These are phyloP conservation scores for Tupaia chinensis DNA, from an alignment of 2,113 vertebrate genomes.

Conservation along the genomic window DNA sequence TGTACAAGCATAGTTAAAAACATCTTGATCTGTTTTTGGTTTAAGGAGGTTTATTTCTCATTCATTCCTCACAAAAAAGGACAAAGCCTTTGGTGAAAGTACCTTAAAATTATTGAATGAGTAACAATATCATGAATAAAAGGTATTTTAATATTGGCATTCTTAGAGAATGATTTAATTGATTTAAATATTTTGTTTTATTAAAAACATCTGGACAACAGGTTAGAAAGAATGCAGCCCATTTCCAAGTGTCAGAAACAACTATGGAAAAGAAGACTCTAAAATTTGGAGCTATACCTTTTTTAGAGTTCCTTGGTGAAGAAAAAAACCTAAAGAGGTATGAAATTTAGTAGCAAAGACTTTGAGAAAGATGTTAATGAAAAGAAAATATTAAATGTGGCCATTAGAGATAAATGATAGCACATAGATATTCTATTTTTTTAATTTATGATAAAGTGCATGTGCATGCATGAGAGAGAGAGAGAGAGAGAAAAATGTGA, in stretches of 20 bases:
- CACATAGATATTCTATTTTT: not conserved
- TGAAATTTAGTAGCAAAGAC: not conserved
- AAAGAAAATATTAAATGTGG: not conserved
- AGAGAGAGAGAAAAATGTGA: no score
- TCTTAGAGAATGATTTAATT: slow-evolving; percentile 3
- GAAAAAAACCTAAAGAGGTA: not conserved
- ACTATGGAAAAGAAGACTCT: not conserved
- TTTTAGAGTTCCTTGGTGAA: not conserved
- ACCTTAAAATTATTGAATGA: not conserved
- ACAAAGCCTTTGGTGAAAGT: not conserved
- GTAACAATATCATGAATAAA: not conserved
- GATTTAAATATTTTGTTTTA: slow-evolving; percentile 12
- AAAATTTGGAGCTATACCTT: not conserved
- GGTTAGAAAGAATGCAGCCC: not conserved
- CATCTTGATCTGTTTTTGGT: not conserved
- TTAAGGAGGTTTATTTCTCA: not conserved
- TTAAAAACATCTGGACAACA: not conserved
- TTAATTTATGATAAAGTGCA: no score
- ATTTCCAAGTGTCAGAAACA: not conserved
- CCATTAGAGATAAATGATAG: not conserved
- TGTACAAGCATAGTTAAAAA: not conserved
- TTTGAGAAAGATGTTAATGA: not conserved
- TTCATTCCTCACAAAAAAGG: not conserved
- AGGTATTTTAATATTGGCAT: not conserved
- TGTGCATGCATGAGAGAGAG: no score